Percentiles rank a stretch among this genome's conserved stretches.
phyloP scores from a whole-genome alignment of 2,113 vertebrate genomes.

The Lamprotornis superbus region DNA sequence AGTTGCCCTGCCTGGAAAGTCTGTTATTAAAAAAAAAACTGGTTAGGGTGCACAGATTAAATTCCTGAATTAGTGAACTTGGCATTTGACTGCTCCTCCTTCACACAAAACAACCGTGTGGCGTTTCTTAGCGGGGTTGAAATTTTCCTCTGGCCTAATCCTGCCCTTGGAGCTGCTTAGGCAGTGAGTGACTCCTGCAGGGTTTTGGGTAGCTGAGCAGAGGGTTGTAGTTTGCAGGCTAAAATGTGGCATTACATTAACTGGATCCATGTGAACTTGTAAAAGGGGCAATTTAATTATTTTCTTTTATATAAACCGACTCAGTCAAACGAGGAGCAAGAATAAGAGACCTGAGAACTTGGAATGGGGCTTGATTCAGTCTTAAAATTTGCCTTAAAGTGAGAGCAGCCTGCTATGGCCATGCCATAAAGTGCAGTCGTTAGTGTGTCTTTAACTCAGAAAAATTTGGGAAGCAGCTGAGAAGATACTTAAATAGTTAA shows the following conservation, averaged over 20 bases:
- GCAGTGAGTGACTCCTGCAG: not conserved
- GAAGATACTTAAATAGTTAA: not conserved
- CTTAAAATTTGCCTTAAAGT: not conserved
- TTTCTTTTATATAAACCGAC: not conserved
- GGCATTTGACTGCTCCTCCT: not conserved
- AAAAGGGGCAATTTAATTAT: not conserved
- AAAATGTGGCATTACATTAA: constrained; percentile 3
- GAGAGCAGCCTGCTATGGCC: not conserved
- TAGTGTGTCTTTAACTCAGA: not conserved
- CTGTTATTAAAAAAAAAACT: not conserved
- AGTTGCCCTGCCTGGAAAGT: not conserved
- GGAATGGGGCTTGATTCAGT: not conserved
- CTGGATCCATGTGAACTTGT: not conserved
- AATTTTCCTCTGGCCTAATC: not conserved
- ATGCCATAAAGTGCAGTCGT: not conserved
- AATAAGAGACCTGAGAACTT: not conserved
- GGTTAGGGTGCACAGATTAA: not conserved
- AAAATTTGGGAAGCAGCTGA: not conserved
- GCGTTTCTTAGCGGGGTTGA: not conserved
- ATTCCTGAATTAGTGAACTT: not conserved
- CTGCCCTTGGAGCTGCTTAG: not conserved
- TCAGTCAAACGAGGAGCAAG: not conserved
- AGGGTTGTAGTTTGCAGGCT: not conserved
- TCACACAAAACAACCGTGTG: not conserved
- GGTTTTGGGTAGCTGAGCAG: not conserved